These are phyloP conservation scores for Drosophila meridiana DNA, from an alignment of 2,888 invertebrate genomes.

Conservation along the genomic window DNA sequence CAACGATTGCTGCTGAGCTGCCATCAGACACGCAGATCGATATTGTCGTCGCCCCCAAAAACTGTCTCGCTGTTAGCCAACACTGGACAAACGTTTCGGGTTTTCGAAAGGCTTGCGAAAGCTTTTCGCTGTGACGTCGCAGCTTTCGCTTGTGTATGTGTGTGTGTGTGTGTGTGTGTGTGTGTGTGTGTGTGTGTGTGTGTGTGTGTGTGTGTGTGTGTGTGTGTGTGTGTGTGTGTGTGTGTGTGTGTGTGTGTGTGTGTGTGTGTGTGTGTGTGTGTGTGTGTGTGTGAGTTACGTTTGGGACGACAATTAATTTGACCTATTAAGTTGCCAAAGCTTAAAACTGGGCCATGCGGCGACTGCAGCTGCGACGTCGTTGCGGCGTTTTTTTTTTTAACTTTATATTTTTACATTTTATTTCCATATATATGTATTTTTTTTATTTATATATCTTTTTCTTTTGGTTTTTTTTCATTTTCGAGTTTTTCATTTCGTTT, in stretches of 20 bases:
- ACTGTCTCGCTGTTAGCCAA: conserved; percentile 3
- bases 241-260: neutral
- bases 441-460: neutral
- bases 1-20: neutral
- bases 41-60: conserved; percentile 23
- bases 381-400: conserved; percentile 1
- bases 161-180: conserved; percentile 2
- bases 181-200: conserved; percentile 4
- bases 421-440: neutral
- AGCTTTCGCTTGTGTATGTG: neutral
- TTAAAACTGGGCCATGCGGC: conserved; percentile 57
- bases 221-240: neutral
- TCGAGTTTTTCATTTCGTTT: conserved; percentile 25
- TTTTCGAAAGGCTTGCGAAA: conserved; percentile 13
- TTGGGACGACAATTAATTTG: conserved; percentile 53
- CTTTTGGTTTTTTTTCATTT: conserved; percentile 19
- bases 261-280: conserved; percentile 5
- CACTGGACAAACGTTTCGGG: conserved; percentile 9
- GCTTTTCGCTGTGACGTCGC: conserved; percentile 43
- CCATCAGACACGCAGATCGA: conserved; percentile 30
- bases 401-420: neutral
- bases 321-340: conserved; percentile 60
- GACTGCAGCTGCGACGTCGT: conserved; percentile 22
- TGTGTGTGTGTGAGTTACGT: conserved; percentile 5
- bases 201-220: no score